phyloP scores from a whole-genome alignment of 2,797 vertebrate genomes.

The Muscicapa striata region DNA sequence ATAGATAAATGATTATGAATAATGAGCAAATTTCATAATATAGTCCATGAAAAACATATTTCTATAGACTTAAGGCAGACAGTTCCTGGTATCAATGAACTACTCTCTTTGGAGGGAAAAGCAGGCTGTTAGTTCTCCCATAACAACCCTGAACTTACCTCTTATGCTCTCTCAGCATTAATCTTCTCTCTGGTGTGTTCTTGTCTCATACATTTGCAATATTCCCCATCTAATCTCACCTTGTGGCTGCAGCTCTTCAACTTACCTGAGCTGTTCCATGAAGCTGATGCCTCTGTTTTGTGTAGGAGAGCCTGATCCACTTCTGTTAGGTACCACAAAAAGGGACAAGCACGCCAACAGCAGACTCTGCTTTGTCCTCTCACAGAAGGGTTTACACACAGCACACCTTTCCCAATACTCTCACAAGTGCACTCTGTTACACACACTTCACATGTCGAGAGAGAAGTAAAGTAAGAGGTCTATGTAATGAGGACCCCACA shows the following conservation, averaged over 20 bases:
- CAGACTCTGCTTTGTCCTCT: not conserved
- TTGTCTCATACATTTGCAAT: not conserved
- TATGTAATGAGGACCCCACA: not conserved
- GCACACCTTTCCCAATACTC: rapidly evolving
- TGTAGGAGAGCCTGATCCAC: not conserved
- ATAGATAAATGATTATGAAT: not conserved
- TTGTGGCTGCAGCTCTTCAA: not conserved
- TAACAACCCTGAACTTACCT: not conserved
- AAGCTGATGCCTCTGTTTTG: not conserved
- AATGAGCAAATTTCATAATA: not conserved
- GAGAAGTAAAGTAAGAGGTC: not conserved
- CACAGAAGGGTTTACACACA: not conserved
- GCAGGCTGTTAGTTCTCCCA: not conserved
- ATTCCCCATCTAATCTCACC: not conserved
- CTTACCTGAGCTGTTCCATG: not conserved
- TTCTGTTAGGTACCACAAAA: not conserved
- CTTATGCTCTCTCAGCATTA: not conserved
- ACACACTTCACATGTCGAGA: not conserved
- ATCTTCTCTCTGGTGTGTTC: not conserved
- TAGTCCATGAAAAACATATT: not conserved
- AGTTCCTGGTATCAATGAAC: not conserved
- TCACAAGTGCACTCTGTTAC: not conserved
- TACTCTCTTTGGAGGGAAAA: not conserved
- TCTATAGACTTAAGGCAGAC: not conserved
- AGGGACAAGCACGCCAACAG: not conserved